Conservation (phyloP, 2,888 invertebrate species). For the Chloromyia formosa region DNA sequence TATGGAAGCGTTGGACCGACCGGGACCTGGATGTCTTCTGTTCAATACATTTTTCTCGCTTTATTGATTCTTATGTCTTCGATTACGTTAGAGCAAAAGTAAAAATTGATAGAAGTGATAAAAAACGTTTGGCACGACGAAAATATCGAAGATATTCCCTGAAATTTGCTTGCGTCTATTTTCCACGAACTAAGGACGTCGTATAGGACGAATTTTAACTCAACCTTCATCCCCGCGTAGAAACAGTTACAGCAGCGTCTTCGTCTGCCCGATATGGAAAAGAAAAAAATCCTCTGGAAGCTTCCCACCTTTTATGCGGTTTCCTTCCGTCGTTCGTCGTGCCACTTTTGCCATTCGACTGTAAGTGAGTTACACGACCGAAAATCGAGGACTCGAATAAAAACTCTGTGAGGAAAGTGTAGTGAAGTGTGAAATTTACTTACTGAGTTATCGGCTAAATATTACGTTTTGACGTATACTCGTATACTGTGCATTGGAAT, state of each 20-base stretch:
- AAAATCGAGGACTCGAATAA: background rate
- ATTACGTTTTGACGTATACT: conserved; percentile 28
- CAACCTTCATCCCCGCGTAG: background rate
- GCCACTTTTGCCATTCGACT: background rate
- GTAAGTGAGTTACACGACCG: background rate
- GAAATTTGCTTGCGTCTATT: conserved; percentile 1
- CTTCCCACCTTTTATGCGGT: conserved; percentile 16
- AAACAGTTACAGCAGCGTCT: background rate
- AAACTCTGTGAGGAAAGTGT: conserved; percentile 6
- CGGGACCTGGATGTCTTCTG: background rate
- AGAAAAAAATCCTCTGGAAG: background rate
- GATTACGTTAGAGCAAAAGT: background rate
- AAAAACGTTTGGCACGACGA: conserved; percentile 22
- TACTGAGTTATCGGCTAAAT: conserved; percentile 47
- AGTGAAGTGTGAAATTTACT: conserved; percentile 49
- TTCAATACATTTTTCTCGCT: conserved; percentile 34
- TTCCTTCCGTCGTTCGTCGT: background rate
- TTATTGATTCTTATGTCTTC: conserved; percentile 39
- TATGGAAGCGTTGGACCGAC: no score
- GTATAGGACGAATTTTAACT: background rate
- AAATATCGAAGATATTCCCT: background rate
- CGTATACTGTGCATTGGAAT: background rate
- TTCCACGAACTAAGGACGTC: no score
- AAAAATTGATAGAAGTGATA: conserved; percentile 21
- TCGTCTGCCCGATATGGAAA: background rate